phyloP scores from a whole-genome alignment of 2,797 vertebrate species.

The Lacerta bilineata region DNA sequence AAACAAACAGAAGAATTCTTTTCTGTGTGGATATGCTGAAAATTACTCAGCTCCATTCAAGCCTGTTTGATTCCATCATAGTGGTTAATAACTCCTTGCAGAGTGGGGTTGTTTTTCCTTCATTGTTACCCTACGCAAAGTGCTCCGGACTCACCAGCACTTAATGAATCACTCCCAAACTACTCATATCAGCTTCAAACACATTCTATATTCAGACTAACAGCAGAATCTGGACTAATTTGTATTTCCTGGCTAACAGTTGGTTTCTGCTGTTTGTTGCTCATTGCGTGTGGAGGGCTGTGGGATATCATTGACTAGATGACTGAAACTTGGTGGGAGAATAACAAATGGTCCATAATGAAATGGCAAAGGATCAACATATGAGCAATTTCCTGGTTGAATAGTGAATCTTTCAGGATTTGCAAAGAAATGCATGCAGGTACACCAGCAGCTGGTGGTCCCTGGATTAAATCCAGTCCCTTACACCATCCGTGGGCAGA shows the following conservation, averaged over 20 bases:
- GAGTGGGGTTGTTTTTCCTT: background rate
- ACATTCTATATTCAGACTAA: background rate
- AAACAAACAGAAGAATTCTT: constrained; percentile 14
- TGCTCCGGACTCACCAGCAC: background rate
- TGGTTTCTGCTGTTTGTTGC: constrained; percentile 13
- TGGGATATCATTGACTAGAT: constrained; percentile 14
- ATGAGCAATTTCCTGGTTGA: constrained; percentile 21
- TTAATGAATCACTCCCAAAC: constrained; percentile 11
- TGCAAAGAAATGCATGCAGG: background rate
- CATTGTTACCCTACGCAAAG: background rate
- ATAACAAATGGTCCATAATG: constrained; percentile 14
- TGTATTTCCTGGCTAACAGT: background rate
- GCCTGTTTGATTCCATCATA: background rate
- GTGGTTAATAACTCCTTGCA: background rate
- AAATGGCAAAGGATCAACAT: background rate
- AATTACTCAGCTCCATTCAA: constrained; percentile 14
- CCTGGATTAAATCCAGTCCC: background rate
- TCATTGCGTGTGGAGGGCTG: background rate
- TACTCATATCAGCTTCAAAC: constrained; percentile 3
- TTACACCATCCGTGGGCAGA: background rate
- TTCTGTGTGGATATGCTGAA: background rate
- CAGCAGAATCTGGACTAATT: constrained; percentile 10
- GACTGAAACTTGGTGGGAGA: constrained; percentile 11
- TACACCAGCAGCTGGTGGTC: background rate
- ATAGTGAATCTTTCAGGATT: background rate